Conservation (phyloP, 2,113 vertebrate genomes). For the Glareola pratincola region DNA sequence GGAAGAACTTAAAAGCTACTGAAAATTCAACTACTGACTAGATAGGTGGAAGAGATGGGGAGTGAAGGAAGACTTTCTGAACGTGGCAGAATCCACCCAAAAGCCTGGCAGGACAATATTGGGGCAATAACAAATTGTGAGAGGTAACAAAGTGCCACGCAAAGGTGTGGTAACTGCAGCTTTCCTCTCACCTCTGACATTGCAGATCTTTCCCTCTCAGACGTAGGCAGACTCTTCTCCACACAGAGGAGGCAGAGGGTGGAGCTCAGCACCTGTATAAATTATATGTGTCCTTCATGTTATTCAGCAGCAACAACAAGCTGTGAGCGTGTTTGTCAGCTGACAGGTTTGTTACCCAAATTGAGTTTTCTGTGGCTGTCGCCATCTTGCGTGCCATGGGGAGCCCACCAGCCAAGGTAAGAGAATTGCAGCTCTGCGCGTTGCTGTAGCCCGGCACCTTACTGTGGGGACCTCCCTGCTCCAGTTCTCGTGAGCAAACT, state of each 20-base stretch:
- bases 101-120: not conserved
- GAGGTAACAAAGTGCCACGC: not conserved
- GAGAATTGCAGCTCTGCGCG: rapidly evolving
- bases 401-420: slow-evolving; percentile 59
- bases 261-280: slow-evolving; percentile 44
- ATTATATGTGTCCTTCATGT: slow-evolving; percentile 59
- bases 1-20: not conserved
- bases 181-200: slow-evolving; percentile 4
- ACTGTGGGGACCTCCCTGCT: not conserved
- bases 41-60: not conserved
- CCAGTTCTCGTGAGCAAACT: rapidly evolving
- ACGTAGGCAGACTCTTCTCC: slow-evolving; percentile 11
- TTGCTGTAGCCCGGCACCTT: not conserved
- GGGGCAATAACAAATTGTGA: not conserved
- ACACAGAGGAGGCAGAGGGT: slow-evolving; percentile 49
- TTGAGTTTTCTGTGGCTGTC: not conserved
- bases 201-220: not conserved
- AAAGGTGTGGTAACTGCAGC: not conserved
- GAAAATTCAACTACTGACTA: not conserved
- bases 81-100: not conserved
- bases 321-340: slow-evolving; percentile 17
- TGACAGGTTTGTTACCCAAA: slow-evolving; percentile 27
- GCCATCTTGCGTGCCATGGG: slow-evolving; percentile 28
- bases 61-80: not conserved
- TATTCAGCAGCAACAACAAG: slow-evolving; percentile 34